A percentile compares a stretch with the other conserved stretches of the same genome.
These are phyloP conservation scores for Mobula hypostoma DNA, from an alignment of 2,113 vertebrate genomes.

Conservation along the genomic window DNA sequence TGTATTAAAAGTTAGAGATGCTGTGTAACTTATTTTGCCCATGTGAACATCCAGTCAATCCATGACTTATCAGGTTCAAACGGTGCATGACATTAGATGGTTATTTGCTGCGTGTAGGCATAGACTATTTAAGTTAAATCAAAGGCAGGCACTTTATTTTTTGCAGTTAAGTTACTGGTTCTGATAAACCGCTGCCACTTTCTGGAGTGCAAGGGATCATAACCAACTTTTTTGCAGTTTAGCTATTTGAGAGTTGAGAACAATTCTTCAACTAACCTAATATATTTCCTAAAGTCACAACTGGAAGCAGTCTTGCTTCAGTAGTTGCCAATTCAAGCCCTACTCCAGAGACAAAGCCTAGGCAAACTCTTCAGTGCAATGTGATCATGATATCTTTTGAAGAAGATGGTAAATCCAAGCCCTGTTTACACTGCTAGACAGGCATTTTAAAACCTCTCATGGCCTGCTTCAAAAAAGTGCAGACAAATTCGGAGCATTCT, in stretches of 20 bases:
- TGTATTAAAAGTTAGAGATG: background rate
- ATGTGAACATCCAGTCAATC: background rate
- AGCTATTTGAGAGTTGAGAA: background rate
- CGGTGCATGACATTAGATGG: background rate
- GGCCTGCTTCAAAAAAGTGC: too few species aligned
- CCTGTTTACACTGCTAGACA: background rate
- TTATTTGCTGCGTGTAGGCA: background rate
- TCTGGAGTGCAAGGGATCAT: background rate
- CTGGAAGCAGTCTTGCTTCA: background rate
- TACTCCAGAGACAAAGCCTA: background rate
- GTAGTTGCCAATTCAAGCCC: background rate
- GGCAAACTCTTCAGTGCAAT: background rate
- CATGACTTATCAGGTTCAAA: background rate
- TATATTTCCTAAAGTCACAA: background rate
- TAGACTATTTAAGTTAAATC: slow-evolving; percentile 23
- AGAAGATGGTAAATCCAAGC: background rate
- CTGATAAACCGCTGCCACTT: background rate
- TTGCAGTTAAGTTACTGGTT: slow-evolving; percentile 29
- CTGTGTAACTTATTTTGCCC: background rate
- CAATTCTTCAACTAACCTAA: background rate
- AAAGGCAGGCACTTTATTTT: slow-evolving; percentile 7
- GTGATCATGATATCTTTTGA: background rate
- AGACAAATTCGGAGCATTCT: too few species aligned
- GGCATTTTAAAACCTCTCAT: background rate
- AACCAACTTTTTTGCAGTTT: background rate